These are phyloP conservation scores for Dolichomitus sp. DNA, from an alignment of 2,888 invertebrate species.

Conservation along the genomic window DNA sequence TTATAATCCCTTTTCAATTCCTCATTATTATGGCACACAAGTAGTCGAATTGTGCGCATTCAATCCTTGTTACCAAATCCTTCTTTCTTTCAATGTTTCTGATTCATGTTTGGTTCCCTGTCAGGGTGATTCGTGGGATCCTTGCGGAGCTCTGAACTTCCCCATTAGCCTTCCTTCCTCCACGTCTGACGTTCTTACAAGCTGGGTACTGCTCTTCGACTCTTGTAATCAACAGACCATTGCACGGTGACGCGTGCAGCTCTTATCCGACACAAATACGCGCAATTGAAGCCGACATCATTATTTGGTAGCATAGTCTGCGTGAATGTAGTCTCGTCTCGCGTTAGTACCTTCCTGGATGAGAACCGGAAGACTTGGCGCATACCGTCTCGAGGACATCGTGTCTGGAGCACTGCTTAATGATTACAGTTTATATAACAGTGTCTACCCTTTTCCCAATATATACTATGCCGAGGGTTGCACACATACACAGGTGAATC, in stretches of 20 bases:
- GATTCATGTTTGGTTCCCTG: not conserved
- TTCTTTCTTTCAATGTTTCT: not conserved
- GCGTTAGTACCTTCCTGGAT: not conserved
- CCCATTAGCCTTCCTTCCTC: slow-evolving; percentile 6
- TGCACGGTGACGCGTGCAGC: slow-evolving; percentile 6
- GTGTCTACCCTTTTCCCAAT: not conserved
- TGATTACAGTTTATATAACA: slow-evolving; percentile 16
- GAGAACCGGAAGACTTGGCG: slow-evolving; percentile 17
- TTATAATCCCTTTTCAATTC: not conserved
- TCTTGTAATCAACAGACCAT: slow-evolving; percentile 35
- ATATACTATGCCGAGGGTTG: not conserved
- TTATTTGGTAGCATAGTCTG: slow-evolving; percentile 22
- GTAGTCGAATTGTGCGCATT: slow-evolving; percentile 20
- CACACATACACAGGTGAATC: not conserved
- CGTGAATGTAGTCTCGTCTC: not conserved
- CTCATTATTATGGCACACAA: slow-evolving; percentile 20
- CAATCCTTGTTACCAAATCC: not conserved
- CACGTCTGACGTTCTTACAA: slow-evolving; percentile 7
- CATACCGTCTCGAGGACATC: slow-evolving; percentile 30
- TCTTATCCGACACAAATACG: slow-evolving; percentile 8
- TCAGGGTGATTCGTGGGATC: not conserved
- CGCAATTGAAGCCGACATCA: slow-evolving; percentile 33
- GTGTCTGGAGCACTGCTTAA: slow-evolving; percentile 16
- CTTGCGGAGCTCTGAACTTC: not conserved
- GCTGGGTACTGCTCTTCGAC: slow-evolving; percentile 1